Percentiles rank a stretch among this genome's conserved stretches.
These are phyloP conservation scores for Hexactinellida sp. DNA, from an alignment of 37 sponge, comb jelly and placozoan genomes.

Conservation along the genomic window DNA sequence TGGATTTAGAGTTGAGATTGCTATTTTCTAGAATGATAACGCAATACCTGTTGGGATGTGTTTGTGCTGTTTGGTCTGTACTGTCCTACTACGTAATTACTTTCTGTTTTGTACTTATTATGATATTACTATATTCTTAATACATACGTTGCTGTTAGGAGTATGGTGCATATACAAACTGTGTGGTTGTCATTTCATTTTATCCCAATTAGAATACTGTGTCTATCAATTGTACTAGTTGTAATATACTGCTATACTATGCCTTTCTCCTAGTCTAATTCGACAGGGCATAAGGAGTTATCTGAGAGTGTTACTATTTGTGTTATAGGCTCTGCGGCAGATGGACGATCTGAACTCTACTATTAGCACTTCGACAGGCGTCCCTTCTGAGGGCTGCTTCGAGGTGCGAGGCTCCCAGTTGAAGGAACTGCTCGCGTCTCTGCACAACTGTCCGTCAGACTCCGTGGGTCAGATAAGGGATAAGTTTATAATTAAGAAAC, in stretches of 20 bases:
- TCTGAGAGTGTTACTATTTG: no score
- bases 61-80: not conserved
- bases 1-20: slow-evolving; percentile 10
- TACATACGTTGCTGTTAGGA: not conserved
- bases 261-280: no score
- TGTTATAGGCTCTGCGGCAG: not conserved
- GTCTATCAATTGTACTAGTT: no score
- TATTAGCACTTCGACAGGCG: not conserved
- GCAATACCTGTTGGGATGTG: not conserved
- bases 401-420: not conserved
- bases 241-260: no score
- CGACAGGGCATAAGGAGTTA: no score
- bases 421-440: not conserved
- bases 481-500: not conserved
- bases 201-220: not conserved
- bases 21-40: not conserved
- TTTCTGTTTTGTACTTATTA: not conserved
- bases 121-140: not conserved
- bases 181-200: not conserved
- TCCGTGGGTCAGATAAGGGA: not conserved
- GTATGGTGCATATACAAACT: not conserved
- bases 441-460: not conserved
- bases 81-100: not conserved
- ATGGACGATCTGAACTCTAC: not conserved
- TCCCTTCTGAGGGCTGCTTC: not conserved